Evolutionary conservation across 2,113 vertebrate species (phyloP).

Genomic region (Atlantisia rogersi): DNA sequence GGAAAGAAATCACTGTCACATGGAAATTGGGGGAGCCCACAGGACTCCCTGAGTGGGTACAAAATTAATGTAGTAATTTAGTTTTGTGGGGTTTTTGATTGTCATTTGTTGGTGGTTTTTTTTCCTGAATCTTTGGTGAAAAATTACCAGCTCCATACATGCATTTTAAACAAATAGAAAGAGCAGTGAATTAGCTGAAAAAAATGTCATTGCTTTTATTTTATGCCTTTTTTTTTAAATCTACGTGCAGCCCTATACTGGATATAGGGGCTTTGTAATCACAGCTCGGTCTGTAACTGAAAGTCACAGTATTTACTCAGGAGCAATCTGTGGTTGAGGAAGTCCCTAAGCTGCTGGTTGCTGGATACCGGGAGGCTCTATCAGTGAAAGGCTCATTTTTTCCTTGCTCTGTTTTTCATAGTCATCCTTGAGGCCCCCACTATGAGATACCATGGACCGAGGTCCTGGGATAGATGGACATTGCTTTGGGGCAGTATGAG

Average conservation of each 20-base stretch:
- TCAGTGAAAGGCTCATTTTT: not conserved
- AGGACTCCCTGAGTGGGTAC: not conserved
- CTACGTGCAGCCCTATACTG: not conserved
- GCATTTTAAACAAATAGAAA: not conserved
- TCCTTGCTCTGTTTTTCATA: not conserved
- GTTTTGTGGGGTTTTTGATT: no score
- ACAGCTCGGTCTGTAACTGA: not conserved
- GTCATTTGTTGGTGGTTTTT: not conserved
- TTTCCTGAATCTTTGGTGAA: not conserved
- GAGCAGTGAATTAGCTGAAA: not conserved
- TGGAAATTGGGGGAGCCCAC: not conserved
- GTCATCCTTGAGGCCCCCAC: not conserved
- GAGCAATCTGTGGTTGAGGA: not conserved
- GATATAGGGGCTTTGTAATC: not conserved
- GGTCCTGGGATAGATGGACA: no score
- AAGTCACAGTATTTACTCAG: not conserved
- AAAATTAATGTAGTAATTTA: not conserved
- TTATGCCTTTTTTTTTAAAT: not conserved
- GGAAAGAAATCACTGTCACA: not conserved
- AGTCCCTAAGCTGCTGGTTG: not conserved
- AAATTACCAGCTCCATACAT: not conserved
- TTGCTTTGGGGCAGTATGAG: not conserved
- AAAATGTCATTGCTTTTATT: not conserved
- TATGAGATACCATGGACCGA: not conserved
- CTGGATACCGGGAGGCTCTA: not conserved